Evolutionary conservation across 2,113 vertebrate genomes (phyloP).

Genomic region (Oryzias woworae): DNA sequence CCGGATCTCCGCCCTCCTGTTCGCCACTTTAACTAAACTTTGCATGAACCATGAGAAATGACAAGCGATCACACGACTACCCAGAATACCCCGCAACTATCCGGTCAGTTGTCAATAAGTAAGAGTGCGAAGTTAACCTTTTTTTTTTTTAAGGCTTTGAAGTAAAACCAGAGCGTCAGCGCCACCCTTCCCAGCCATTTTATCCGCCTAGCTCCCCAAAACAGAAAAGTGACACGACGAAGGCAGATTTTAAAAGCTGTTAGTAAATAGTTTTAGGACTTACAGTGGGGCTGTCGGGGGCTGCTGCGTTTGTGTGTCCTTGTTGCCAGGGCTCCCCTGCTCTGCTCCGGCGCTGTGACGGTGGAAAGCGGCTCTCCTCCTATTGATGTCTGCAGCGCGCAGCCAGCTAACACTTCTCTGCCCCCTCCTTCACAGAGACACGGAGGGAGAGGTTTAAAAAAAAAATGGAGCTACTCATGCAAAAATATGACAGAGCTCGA

Average conservation of each 20-base stretch:
- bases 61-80: conserved; percentile 36
- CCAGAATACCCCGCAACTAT: neutral
- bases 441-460: conserved; percentile 40
- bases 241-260: conserved; percentile 13
- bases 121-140: conserved; percentile 65
- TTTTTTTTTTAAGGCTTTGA: conserved; percentile 46
- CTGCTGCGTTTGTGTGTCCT: conserved; percentile 76
- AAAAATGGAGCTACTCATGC: conserved; percentile 63
- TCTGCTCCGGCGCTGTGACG: conserved; percentile 83
- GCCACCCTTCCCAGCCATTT: conserved; percentile 59
- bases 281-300: conserved; percentile 87
- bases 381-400: conserved; percentile 88
- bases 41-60: conserved; percentile 35
- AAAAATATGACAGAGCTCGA: conserved; percentile 48
- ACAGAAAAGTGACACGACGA: conserved; percentile 39
- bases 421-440: conserved; percentile 63
- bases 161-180: conserved; percentile 67
- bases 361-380: conserved; percentile 87
- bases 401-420: conserved; percentile 75
- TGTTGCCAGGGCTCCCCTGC: conserved; percentile 78
- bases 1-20: conserved; percentile 46
- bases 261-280: conserved; percentile 72
- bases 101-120: conserved; percentile 56
- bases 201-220: conserved; percentile 31
- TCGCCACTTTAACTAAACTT: conserved; percentile 54